Percentiles rank a stretch among this genome's conserved stretches.
Evolutionary conservation across 2,797 vertebrate species (phyloP).

Genomic region (Podarcis lilfordi): DNA sequence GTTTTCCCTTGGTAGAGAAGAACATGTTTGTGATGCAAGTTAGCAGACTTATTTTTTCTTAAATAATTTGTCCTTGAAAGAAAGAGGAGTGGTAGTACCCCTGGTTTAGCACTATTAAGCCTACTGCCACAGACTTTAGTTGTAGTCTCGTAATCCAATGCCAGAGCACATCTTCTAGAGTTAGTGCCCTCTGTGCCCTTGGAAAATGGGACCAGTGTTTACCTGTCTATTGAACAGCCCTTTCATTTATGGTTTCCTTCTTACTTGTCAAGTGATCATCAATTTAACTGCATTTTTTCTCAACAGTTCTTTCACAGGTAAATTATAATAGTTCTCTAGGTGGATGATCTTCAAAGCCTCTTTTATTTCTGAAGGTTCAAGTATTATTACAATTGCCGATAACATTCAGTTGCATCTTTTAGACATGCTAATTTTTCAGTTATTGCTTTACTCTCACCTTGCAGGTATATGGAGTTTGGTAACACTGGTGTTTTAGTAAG

Average conservation of each 20-base stretch:
- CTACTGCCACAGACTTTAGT: not conserved
- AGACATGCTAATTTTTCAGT: constrained; percentile 68
- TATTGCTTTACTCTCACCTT: constrained; percentile 66
- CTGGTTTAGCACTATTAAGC: not conserved
- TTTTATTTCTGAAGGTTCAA: constrained; percentile 64
- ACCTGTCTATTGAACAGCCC: constrained; percentile 30
- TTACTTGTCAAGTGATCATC: constrained; percentile 51
- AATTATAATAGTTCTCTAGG: constrained; percentile 63
- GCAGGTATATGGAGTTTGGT: constrained; percentile 54
- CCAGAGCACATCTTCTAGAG: not conserved
- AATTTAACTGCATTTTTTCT: constrained; percentile 52
- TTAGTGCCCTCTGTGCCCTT: constrained; percentile 1
- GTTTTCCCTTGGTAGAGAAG: too few species aligned
- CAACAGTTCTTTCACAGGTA: constrained; percentile 64
- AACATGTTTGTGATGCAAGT: too few species aligned
- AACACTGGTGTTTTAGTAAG: constrained; percentile 62
- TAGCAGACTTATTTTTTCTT: too few species aligned
- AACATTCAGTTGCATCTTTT: constrained; percentile 62
- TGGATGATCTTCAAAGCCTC: constrained; percentile 44
- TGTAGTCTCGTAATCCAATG: not conserved
- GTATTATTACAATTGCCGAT: constrained; percentile 60
- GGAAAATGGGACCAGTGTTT: fast-evolving
- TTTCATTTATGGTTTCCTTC: constrained; percentile 38
- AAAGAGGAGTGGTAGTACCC: not conserved
- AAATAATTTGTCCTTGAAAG: not conserved